phyloP scores from a whole-genome alignment of 64 coral and sea anemone genomes.

The Stylophora pistillata region DNA sequence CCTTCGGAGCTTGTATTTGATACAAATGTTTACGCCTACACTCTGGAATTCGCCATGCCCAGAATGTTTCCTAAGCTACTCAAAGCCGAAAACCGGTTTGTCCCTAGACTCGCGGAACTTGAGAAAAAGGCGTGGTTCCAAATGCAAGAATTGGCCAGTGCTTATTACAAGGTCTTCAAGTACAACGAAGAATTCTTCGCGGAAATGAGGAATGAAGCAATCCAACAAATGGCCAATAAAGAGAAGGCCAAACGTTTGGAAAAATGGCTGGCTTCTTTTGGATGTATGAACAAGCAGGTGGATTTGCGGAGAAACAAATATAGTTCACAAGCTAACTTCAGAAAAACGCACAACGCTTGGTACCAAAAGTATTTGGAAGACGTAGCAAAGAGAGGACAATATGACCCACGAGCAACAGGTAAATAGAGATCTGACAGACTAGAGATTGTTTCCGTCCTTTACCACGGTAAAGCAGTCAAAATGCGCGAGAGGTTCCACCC shows the following conservation, averaged over 20 bases:
- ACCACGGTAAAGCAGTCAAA: too few species aligned
- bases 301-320: too few species aligned
- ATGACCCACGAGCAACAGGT: not conserved
- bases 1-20: slow-evolving; percentile 51
- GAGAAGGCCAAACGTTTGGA: not conserved
- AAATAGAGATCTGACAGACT: not conserved
- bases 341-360: not conserved
- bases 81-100: slow-evolving; percentile 10
- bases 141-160: slow-evolving; percentile 61
- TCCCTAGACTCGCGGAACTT: not conserved
- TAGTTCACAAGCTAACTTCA: not conserved
- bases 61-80: slow-evolving; percentile 21
- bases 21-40: slow-evolving; percentile 43
- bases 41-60: slow-evolving; percentile 41
- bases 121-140: not conserved
- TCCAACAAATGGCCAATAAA: not conserved
- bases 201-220: not conserved
- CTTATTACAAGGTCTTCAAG: slow-evolving; percentile 69
- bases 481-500: too few species aligned
- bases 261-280: not conserved
- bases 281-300: not conserved
- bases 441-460: too few species aligned
- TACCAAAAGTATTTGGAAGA: not conserved
- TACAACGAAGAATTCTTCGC: slow-evolving; percentile 48
- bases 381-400: not conserved